These are phyloP conservation scores for Triops longicaudatus DNA, from an alignment of 1,140 invertebrate genomes.

Conservation along the genomic window DNA sequence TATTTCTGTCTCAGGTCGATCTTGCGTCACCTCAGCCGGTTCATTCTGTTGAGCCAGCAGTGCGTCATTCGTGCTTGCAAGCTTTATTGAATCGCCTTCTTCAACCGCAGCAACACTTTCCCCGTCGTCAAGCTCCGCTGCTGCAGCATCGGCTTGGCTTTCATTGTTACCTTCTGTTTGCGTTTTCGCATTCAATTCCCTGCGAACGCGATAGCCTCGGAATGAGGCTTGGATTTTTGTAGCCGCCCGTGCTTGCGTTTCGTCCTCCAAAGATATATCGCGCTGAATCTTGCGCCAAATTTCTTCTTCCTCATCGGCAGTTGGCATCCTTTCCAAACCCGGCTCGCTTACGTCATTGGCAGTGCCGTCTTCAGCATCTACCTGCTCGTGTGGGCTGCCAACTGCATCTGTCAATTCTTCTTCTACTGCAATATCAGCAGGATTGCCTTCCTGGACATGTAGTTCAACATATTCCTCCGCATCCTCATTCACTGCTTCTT, in stretches of 20 bases:
- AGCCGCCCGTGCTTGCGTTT: slow-evolving; percentile 20
- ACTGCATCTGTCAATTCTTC: too few relatives aligned
- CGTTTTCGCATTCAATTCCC: slow-evolving; percentile 5
- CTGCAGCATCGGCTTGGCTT: neutral
- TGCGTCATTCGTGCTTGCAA: neutral
- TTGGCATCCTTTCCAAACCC: neutral
- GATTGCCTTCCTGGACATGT: too few relatives aligned
- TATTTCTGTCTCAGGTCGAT: neutral
- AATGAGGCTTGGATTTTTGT: slow-evolving; percentile 23
- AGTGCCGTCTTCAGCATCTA: neutral
- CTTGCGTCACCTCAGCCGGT: neutral
- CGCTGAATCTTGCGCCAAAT: slow-evolving; percentile 25
- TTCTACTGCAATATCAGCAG: too few relatives aligned
- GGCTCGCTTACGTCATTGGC: neutral
- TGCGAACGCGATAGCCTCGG: slow-evolving; percentile 20
- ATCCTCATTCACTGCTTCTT: neutral
- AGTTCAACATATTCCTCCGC: neutral
- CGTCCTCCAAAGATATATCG: slow-evolving; percentile 25
- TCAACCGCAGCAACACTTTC: neutral
- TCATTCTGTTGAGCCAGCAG: neutral
- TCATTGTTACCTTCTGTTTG: neutral
- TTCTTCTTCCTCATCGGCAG: slow-evolving; percentile 26
- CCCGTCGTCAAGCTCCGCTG: neutral
- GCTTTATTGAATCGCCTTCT: neutral
- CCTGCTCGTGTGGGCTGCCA: neutral